A percentile compares a stretch with the other conserved stretches of the same genome.
Evolutionary conservation across 1,140 invertebrate species (phyloP).

Genomic region (Tigriopus japonicus): DNA sequence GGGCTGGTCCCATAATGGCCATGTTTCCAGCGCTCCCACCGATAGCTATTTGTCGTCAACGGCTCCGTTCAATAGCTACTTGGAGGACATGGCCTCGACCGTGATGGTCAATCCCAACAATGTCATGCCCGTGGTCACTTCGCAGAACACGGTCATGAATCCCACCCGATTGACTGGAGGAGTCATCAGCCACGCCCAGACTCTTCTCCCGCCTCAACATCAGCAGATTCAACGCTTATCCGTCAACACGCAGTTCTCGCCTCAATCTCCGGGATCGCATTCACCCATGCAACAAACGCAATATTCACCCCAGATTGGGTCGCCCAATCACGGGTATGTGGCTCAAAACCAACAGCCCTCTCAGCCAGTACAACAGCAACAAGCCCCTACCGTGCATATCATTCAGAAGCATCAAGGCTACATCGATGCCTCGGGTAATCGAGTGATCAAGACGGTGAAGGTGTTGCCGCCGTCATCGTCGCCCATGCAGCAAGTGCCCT

Average conservation of each 20-base stretch:
- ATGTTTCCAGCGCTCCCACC: conserved; percentile 17
- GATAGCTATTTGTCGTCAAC: conserved; percentile 18
- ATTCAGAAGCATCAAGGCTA: not conserved
- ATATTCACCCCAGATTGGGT: not conserved
- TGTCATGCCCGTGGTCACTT: conserved; percentile 34
- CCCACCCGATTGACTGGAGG: not conserved
- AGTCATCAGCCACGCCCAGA: not conserved
- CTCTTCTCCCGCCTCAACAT: conserved; percentile 11
- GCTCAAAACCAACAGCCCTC: not conserved
- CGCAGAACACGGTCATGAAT: conserved; percentile 3
- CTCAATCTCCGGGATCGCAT: not conserved
- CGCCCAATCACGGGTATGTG: not conserved
- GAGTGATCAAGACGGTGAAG: conserved; percentile 4
- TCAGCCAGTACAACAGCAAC: not conserved
- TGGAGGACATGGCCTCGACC: conserved; percentile 48
- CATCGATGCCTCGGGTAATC: not conserved
- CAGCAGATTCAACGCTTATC: conserved; percentile 15
- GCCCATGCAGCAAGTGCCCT: conserved; percentile 12
- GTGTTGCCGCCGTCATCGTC: conserved; percentile 8
- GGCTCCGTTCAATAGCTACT: conserved; percentile 30
- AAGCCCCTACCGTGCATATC: not conserved
- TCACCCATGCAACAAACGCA: not conserved
- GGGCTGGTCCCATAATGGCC: no score
- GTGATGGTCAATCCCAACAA: conserved; percentile 60
- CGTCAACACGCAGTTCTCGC: not conserved